Evolutionary conservation across 2,888 invertebrate species (phyloP).

Genomic region (Alentia gelatinosa): DNA sequence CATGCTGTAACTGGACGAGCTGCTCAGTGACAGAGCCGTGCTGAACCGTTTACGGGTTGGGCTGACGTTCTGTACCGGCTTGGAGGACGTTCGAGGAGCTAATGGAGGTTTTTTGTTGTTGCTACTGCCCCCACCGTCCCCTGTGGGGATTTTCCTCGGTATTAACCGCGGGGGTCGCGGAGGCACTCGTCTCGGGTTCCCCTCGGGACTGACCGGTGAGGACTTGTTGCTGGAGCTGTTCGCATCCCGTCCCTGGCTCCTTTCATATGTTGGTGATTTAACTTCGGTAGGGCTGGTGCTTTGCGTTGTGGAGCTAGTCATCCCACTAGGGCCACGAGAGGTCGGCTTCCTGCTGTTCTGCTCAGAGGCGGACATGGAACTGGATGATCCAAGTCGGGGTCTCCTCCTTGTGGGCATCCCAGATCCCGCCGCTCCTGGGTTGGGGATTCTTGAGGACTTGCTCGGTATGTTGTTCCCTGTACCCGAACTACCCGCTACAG

Average conservation of each 20-base stretch:
- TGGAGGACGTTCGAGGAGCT: neutral
- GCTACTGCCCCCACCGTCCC: too few species aligned
- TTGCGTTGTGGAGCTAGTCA: neutral
- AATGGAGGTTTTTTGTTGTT: neutral
- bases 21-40: neutral
- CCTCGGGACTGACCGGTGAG: neutral
- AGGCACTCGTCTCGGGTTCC: neutral
- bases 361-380: neutral
- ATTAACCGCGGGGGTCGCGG: neutral
- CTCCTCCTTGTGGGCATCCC: neutral
- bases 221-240: neutral
- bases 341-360: neutral
- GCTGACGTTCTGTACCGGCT: conserved; percentile 13
- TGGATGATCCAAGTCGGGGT: neutral
- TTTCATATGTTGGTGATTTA: neutral
- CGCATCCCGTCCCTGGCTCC: neutral
- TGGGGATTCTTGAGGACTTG: neutral
- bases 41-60: conserved; percentile 36
- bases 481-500: neutral
- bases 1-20: neutral
- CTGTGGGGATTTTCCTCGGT: neutral
- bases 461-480: neutral
- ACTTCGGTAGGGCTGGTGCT: neutral
- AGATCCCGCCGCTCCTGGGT: neutral
- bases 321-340: neutral